Evolutionary conservation across 2,888 invertebrate species (phyloP), one percentile per base, ranked within the genome.

Genomic region (Drosophila testacea): DNA sequence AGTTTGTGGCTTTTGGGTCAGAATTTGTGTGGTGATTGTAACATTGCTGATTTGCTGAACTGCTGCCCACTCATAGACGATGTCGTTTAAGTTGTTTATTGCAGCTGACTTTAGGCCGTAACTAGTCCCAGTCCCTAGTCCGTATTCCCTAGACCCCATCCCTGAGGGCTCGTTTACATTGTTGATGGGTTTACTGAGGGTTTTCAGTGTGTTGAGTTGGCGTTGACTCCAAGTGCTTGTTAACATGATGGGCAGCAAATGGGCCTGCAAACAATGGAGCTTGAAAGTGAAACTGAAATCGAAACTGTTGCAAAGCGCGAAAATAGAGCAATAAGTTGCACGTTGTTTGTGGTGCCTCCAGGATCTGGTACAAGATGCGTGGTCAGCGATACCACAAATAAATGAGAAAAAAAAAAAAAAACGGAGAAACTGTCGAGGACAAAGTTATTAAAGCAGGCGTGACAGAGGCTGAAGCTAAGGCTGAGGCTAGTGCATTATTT

Each of bases 231-330:
- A 66, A 68, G 41, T 68, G 79, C 73, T 84, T 84, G 83, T 84
- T 84, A 84, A 80, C 88, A 85, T 86, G 88, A 85, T 84, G 88
- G 88, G 71, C 88, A 82, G 79, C 84, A 73, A 81, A 81, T 80
- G 70, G 64, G 76, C 42, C 64, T 56, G 81, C 77, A 52, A 72
- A 77, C 76, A 76, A 77, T 73, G 69, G 64, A 42, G 59, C 83
- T 13, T 67, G 89, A 85, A 85, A 85, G 90, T 88, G 90, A 86
- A 86, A 85, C 90, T 83, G 88, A 86, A 86, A 88, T 88, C 87
- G 90, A 86, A 85, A 77, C 76, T 76, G 66, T 59, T 62, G 47
- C 52, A 48, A 59, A 52, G 44, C 54, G 69, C 46, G 80, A 85
- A 85, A 85, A 85, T 85, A 85, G 85, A 85, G 85, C 85, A 85